Evolutionary conservation across 1,140 invertebrate species (phyloP), one percentile per base, ranked within the genome.

Genomic region (Eriocheir sinensis): DNA sequence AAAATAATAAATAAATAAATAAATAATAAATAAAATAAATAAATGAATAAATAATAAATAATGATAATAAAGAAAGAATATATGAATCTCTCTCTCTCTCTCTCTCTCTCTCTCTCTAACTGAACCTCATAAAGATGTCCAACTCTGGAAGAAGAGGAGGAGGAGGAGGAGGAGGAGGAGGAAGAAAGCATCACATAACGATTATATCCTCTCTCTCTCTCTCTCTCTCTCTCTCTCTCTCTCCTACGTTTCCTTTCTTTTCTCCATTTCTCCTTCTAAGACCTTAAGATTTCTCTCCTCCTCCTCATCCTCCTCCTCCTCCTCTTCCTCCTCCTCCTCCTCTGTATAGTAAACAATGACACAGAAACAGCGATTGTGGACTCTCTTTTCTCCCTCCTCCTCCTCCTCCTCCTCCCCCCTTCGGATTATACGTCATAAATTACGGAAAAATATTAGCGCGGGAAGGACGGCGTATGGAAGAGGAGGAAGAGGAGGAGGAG

Each of bases 391-490:
- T 40, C 34, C 80, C 40, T 32, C 80, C 72, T 85, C 40, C 40
- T 21, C 80, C 6, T 30, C 17, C 85, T 41, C 92, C 30, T 36
- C 60, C 30, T 48, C 60, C 41, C 34, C 32, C 90, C 90, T 36
- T 30, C 79, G 48, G 90, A 81, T 81, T 92, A 92, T 92, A 92
- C 89, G 60, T 44, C 90, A 92, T 92, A 92, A 92, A 92, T 92
- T 92, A 81, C 36, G 72, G 30, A 72, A 30, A 81, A 92, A 81
- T 92, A 92, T 92, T 92, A 48, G 44, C 72, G 79, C 21, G 91
- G 40, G 91, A 80, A 27, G 27, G 91, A 72, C 27, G 72, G 85
- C 32, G 86, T 60, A 80, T 80, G 92, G 83, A 44, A 44, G 9
- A 81, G 17, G 36, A 40, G 79, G 30, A 60, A n/a, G 79, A 15